Base-by-base conservation (phyloP, 2,888 invertebrate species). In the Epinotia bilunana region DNA sequence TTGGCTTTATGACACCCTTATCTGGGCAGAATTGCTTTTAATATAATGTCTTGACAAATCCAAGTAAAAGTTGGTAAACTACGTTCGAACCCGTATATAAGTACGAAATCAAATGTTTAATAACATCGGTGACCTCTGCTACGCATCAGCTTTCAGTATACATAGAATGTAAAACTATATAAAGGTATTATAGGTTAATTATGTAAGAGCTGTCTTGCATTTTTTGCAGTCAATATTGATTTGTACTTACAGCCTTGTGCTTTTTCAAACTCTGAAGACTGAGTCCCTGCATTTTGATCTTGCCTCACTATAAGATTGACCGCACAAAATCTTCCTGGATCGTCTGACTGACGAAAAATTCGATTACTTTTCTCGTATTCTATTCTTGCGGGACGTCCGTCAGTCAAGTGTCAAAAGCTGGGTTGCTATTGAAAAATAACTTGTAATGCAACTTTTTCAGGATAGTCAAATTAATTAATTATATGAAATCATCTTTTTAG, bases 191-290 rank as follows among this genome's bases (percentile, higher is more conserved):
- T 79, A 91, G 92, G 93, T 92, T 92, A 92, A 87, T 93, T 93
- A 93, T 93, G 89, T 93, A 93, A 92, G 92, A 86, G 81, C 78
- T 83, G 75, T n/a, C n/a, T n/a, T n/a, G n/a, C n/a, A 77, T 79
- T 72, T 33, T 60, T 1, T 63, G 46, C 74, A 65, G 28, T 58
- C 73, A 62, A 63, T 73, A 60, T 28, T 20, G 33, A 60, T 65
- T 70, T 69, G 76, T 83, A 95, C 96, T 96, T 94, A 97, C 97
- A 84, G 97, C 96, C 82, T 96, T 97, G 88, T 97, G 96, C 88
- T 96, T 97, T 87, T 96, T 97, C 78, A 97, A 89, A 84, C 96
- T 96, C 69, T 95, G 89, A 23, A 96, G 76, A 77, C 95, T 95
- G 83, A 97, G 86, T 78, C 97, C 97, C 89, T 96, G 96, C 97